A percentile compares a stretch with the other conserved stretches of the same genome.
phyloP scores from a whole-genome alignment of 2,113 vertebrate genomes.

The Tetrax tetrax region DNA sequence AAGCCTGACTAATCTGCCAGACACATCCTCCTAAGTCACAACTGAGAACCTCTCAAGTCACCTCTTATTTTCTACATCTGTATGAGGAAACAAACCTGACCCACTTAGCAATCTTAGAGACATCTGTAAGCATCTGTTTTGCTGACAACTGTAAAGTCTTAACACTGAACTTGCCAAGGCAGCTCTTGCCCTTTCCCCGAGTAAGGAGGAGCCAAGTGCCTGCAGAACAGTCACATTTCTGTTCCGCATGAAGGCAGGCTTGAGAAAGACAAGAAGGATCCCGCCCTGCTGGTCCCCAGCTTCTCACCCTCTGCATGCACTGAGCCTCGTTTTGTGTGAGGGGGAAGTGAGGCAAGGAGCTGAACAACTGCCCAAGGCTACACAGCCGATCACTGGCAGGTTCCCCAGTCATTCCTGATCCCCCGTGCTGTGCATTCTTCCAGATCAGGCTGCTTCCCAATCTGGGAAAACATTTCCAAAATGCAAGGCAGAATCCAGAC shows the following conservation, averaged over 20 bases:
- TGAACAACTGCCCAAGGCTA: background rate
- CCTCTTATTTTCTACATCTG: background rate
- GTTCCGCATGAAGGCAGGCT: background rate
- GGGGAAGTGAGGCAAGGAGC: background rate
- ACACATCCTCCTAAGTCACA: background rate
- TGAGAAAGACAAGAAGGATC: background rate
- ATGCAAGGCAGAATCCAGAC: slow-evolving; percentile 52
- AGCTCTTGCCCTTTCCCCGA: background rate
- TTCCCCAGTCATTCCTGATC: background rate
- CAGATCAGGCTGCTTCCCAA: slow-evolving; percentile 37
- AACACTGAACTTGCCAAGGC: background rate
- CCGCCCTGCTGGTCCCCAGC: background rate
- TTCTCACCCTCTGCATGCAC: background rate
- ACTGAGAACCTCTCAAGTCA: background rate
- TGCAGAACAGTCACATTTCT: background rate
- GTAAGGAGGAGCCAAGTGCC: background rate
- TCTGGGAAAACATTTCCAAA: slow-evolving; percentile 64
- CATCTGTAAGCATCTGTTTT: background rate
- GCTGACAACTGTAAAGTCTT: background rate
- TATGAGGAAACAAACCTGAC: background rate
- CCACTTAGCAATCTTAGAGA: background rate
- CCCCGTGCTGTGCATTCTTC: background rate
- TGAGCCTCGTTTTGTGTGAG: background rate
- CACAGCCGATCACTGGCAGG: background rate
- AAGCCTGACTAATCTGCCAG: background rate